Evolutionary conservation across 2,113 vertebrate species (phyloP).

Genomic region (Etheostoma cragini): DNA sequence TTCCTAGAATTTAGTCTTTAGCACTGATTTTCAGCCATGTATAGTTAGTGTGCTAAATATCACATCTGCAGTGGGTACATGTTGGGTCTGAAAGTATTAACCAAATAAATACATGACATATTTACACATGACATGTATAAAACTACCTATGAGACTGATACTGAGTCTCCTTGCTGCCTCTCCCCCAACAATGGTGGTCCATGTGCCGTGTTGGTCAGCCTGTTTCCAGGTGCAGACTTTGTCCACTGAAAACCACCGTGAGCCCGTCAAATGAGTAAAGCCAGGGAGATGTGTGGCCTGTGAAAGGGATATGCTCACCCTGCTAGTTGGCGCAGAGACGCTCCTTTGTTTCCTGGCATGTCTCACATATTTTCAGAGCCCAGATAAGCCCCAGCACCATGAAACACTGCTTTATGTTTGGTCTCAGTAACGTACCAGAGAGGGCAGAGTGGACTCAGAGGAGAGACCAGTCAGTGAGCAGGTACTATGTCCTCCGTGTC

Average conservation of each 20-base stretch:
- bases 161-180: slow-evolving; percentile 15
- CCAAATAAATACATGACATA: not conserved
- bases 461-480: slow-evolving; percentile 82
- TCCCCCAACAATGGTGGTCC: slow-evolving; percentile 23
- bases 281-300: slow-evolving; percentile 91
- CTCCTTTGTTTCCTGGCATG: slow-evolving; percentile 93
- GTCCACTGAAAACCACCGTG: slow-evolving; percentile 51
- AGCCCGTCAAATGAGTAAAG: slow-evolving; percentile 91
- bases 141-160: not conserved
- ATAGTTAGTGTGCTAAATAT: not conserved
- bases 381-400: slow-evolving; percentile 91
- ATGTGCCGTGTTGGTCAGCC: slow-evolving; percentile 24
- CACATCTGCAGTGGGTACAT: not conserved
- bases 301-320: slow-evolving; percentile 94
- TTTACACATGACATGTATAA: not conserved
- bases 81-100: not conserved
- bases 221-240: slow-evolving; percentile 64
- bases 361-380: slow-evolving; percentile 95
- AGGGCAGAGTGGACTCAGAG: slow-evolving; percentile 83
- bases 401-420: slow-evolving; percentile 93
- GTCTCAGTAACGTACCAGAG: slow-evolving; percentile 84
- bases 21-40: not conserved
- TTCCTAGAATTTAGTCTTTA: not conserved
- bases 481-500: slow-evolving; percentile 86
- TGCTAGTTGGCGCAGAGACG: slow-evolving; percentile 87